Evolutionary conservation across 2,888 invertebrate species (phyloP).

Genomic region (Callyntrura guangdongensis): DNA sequence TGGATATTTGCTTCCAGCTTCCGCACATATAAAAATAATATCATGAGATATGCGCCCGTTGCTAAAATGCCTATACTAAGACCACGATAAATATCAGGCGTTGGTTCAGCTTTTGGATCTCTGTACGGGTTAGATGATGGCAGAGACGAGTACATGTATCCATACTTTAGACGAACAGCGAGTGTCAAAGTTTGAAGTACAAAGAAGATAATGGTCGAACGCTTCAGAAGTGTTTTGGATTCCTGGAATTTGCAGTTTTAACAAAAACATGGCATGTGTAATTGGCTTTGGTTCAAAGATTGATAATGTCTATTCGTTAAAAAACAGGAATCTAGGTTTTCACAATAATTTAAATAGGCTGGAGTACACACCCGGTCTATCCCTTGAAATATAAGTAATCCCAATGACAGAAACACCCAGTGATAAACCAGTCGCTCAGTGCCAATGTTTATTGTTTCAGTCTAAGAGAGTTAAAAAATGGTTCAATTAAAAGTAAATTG

Average conservation of each 20-base stretch:
- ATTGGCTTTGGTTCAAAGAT: too few species aligned
- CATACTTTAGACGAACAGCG: conserved; percentile 75
- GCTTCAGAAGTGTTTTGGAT: conserved; percentile 77
- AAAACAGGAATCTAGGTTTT: too few species aligned
- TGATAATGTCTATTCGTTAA: too few species aligned
- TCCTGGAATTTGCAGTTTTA: conserved; percentile 62
- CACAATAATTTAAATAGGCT: not conserved
- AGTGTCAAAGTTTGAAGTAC: conserved; percentile 75
- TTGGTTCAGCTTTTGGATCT: conserved; percentile 17
- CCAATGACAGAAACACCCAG: conserved; percentile 77
- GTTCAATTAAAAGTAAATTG: not conserved
- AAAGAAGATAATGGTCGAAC: conserved; percentile 75
- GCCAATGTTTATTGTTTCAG: conserved; percentile 74
- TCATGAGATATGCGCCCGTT: conserved; percentile 76
- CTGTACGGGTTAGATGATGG: conserved; percentile 9
- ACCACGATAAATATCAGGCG: conserved; percentile 55
- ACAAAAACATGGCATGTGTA: too few species aligned
- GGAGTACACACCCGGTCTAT: conserved; percentile 73
- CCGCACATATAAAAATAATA: conserved; percentile 72
- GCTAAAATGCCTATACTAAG: conserved; percentile 60
- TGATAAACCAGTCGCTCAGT: conserved; percentile 78
- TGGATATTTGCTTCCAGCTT: conserved; percentile 65
- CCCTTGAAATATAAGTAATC: conserved; percentile 78
- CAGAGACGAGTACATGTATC: conserved; percentile 62
- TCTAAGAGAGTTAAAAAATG: conserved; percentile 56